Evolutionary conservation across 2,113 vertebrate genomes (phyloP).

Genomic region (Heterochromis multidens): DNA sequence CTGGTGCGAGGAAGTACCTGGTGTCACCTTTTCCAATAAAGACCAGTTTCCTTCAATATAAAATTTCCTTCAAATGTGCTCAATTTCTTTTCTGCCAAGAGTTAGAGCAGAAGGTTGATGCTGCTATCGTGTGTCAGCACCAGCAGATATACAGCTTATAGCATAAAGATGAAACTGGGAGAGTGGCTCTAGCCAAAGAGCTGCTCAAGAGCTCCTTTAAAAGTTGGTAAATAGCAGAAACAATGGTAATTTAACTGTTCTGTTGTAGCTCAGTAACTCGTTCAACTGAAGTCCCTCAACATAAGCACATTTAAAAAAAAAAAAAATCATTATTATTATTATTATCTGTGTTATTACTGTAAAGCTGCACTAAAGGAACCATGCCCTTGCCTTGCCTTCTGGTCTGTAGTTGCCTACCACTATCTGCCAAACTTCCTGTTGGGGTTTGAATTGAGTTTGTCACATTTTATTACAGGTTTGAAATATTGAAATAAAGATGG

Average conservation of each 20-base stretch:
- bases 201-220: background rate
- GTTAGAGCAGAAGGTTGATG: background rate
- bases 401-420: slow-evolving; percentile 58
- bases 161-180: background rate
- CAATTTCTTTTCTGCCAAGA: background rate
- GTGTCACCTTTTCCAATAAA: background rate
- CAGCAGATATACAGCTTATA: background rate
- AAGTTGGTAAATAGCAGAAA: background rate
- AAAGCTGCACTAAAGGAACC: slow-evolving; percentile 47
- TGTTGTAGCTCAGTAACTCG: background rate
- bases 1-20: background rate
- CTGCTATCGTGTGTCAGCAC: background rate
- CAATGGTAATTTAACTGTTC: background rate
- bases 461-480: slow-evolving; percentile 61
- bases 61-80: background rate
- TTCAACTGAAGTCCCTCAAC: background rate
- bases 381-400: slow-evolving; percentile 57
- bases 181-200: background rate
- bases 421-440: slow-evolving; percentile 56
- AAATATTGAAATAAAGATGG: slow-evolving; percentile 70
- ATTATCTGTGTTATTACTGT: slow-evolving; percentile 39
- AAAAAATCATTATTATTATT: too few relatives aligned
- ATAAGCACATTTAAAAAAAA: slow-evolving; percentile 7
- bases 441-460: slow-evolving; percentile 53
- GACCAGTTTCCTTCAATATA: background rate